Evolutionary conservation across 1,140 invertebrate species (phyloP), one percentile per base, ranked within the genome.

Genomic region (Hirudo medicinalis): DNA sequence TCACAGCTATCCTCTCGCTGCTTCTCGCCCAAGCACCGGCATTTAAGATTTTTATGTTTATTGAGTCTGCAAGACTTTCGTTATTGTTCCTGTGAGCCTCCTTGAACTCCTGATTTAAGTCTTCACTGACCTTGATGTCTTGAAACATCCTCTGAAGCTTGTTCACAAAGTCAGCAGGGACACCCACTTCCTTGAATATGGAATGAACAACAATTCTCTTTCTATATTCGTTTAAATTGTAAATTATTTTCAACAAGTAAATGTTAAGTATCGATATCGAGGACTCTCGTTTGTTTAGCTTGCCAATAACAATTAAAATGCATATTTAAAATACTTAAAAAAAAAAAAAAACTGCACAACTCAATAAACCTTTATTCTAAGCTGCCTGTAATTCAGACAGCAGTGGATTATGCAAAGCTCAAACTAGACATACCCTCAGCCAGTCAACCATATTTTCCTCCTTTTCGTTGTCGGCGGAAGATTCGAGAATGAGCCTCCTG

Each of bases 391-490:
- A 76, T 70, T 55, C 53, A 22, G n/a, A 4, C 13, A 70, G 19
- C 29, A n/a, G n/a, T n/a, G n/a, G n/a, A n/a, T n/a, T n/a, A n/a
- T n/a, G n/a, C n/a, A 22, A 73, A 27, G 15, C 19, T 29, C 29
- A 68, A 68, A 68, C 32, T 55, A 36, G 73, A 78, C 79, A 75
- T 76, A 84, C 82, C 76, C 85, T 79, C 75, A 89, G 76, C 87
- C 93, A 96, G 81, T 97, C 94, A 0, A 99, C 95, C 91, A 99
- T 97, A 81, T 95, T 95, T 83, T 99, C 95, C 83, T 99, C 97
- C 80, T 97, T 97, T 80, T 99, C 97, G 75, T 92, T 96, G 83
- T 99, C 97, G 2, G 94, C 94, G 76, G 94, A 97, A 20, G 91
- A 92, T 77, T 97, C 94, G 68, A 97, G 84, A 78, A 97, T 96